Evolutionary conservation across 2,113 vertebrate genomes (phyloP).

Genomic region (Apodemus sylvaticus): DNA sequence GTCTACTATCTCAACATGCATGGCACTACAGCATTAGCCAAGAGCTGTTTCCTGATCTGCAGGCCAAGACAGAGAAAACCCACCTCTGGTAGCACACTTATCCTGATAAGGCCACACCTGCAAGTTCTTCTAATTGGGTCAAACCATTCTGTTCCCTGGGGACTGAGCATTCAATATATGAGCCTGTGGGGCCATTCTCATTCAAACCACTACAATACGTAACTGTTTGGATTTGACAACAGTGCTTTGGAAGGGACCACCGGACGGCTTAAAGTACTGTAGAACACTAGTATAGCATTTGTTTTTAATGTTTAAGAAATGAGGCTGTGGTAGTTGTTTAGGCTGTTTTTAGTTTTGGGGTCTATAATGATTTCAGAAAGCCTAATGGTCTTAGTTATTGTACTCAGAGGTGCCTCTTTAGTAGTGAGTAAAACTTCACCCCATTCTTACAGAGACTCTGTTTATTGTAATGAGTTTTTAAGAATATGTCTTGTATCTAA

Average conservation of each 20-base stretch:
- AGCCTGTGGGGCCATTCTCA: not conserved
- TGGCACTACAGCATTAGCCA: not conserved
- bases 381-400: not conserved
- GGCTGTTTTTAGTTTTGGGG: not conserved
- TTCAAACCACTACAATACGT: not conserved
- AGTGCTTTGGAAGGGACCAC: not conserved
- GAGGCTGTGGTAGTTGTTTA: not conserved
- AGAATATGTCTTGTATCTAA: conserved; percentile 23
- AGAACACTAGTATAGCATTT: not conserved
- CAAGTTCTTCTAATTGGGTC: not conserved
- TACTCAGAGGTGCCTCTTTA: not conserved
- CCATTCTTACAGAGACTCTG: not conserved
- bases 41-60: not conserved
- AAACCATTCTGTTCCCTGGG: not conserved
- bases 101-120: too few relatives aligned
- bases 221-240: not conserved
- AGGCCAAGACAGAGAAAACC: not conserved
- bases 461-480: conserved; percentile 34
- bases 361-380: conserved; percentile 38
- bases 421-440: conserved; percentile 33
- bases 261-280: not conserved
- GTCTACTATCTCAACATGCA: too few relatives aligned
- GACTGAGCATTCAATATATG: not conserved
- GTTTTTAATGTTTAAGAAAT: conserved; percentile 31
- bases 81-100: too few relatives aligned